Evolutionary conservation across 23 tunicate genomes (phyloP).

Genomic region (Clavelina lepadiformis): DNA sequence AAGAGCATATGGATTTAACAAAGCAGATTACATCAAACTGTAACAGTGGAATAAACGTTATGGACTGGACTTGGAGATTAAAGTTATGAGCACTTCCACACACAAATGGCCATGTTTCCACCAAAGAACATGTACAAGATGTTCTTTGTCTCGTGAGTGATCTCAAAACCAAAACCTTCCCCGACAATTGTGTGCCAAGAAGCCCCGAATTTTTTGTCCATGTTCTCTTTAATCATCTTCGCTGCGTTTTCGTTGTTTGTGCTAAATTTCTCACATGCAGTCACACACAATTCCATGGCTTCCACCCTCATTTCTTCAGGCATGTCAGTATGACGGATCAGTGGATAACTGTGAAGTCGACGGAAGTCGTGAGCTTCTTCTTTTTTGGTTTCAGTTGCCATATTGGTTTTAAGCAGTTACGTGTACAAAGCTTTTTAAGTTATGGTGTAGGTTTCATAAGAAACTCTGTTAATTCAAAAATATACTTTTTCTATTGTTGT

Average conservation of each 20-base stretch:
- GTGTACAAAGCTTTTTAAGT: too few species aligned
- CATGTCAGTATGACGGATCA: conserved; percentile 95
- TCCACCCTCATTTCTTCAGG: conserved; percentile 99
- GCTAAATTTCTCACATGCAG: conserved; percentile 94
- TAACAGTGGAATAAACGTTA: too few species aligned
- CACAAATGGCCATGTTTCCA: conserved; percentile 85
- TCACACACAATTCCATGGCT: conserved; percentile 94
- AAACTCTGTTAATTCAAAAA: too few species aligned
- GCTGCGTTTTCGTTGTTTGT: conserved; percentile 91
- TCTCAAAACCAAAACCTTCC: conserved; percentile 97
- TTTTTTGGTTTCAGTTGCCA: conserved; percentile 68
- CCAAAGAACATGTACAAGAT: conserved; percentile 96
- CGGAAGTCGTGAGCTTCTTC: conserved; percentile 80
- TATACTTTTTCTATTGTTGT: too few species aligned
- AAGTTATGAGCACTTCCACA: conserved; percentile 95
- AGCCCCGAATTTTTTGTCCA: conserved; percentile 99
- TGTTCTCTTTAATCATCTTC: conserved; percentile 98
- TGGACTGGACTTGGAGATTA: too few species aligned
- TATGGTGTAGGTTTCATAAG: too few species aligned
- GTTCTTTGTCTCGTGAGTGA: conserved; percentile 91
- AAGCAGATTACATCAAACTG: too few species aligned
- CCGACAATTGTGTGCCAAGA: conserved; percentile 98
- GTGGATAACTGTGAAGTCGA: conserved; percentile 84
- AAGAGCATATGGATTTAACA: too few species aligned
- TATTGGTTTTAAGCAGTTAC: too few species aligned